Evolutionary conservation across 2,888 invertebrate genomes (phyloP).

Genomic region (Meganola albula): DNA sequence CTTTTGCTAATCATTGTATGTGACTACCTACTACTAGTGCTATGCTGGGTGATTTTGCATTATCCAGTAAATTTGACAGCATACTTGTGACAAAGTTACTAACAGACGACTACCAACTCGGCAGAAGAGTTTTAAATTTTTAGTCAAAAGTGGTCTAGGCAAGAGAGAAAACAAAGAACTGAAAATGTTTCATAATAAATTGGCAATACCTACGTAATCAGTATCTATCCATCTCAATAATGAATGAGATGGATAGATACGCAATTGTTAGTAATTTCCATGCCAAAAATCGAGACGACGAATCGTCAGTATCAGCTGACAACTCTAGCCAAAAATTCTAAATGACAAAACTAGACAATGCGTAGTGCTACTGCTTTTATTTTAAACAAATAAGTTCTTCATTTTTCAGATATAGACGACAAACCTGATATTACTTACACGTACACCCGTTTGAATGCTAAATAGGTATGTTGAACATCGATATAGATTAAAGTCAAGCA

Average conservation of each 20-base stretch:
- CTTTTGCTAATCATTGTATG: too few relatives aligned
- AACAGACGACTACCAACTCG: constrained; percentile 3
- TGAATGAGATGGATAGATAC: too few relatives aligned
- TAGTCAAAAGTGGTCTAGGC: constrained; percentile 14
- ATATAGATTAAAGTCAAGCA: constrained; percentile 26
- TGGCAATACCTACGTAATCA: constrained; percentile 36
- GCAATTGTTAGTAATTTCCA: constrained; percentile 39
- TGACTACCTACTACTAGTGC: too few relatives aligned
- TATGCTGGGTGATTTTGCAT: too few relatives aligned
- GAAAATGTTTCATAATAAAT: constrained; percentile 39
- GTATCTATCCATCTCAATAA: constrained; percentile 25
- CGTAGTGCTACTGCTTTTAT: constrained; percentile 27
- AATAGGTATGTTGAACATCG: constrained; percentile 22
- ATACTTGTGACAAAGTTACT: background rate
- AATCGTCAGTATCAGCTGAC: too few relatives aligned
- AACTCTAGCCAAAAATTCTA: constrained; percentile 52
- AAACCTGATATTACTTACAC: constrained; percentile 22
- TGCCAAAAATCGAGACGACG: constrained; percentile 53
- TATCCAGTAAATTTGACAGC: too few relatives aligned
- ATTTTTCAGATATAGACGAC: constrained; percentile 29
- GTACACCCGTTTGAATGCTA: constrained; percentile 16
- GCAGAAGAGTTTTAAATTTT: too few relatives aligned
- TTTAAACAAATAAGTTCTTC: constrained; percentile 27
- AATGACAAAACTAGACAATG: constrained; percentile 42
- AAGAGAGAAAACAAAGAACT: constrained; percentile 17